These are phyloP conservation scores for Chiroxiphia lanceolata DNA, from an alignment of 2,797 vertebrate species.

Conservation along the genomic window DNA sequence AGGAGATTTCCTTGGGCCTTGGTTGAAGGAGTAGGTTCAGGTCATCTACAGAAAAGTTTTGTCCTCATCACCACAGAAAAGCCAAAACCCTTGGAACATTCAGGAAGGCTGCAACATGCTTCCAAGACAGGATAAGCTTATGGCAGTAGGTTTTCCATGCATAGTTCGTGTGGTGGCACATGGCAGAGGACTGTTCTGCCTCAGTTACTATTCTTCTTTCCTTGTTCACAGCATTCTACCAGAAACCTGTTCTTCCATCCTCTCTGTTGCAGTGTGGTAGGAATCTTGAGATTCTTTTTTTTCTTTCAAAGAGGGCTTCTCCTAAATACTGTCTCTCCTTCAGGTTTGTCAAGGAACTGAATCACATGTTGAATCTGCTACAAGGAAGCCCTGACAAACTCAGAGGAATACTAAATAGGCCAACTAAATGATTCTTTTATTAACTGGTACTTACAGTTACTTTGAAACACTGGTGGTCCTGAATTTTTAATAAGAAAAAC, in stretches of 20 bases:
- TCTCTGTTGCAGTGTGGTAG: accelerated
- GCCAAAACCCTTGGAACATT: background rate
- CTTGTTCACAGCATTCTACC: background rate
- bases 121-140: background rate
- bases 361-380: background rate
- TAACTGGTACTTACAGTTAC: background rate
- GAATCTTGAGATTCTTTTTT: background rate
- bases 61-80: background rate
- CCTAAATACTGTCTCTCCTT: background rate
- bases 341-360: background rate
- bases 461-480: background rate
- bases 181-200: background rate
- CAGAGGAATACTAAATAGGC: background rate
- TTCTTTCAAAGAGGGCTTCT: background rate
- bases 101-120: background rate
- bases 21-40: background rate
- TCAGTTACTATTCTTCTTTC: background rate
- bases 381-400: background rate
- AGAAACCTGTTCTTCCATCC: background rate
- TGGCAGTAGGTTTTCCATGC: background rate
- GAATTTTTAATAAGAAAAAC: background rate
- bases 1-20: background rate
- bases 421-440: background rate
- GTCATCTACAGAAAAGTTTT: background rate
- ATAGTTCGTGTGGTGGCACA: background rate